Base-by-base conservation (phyloP, 2,888 invertebrate genomes). In the Dryadula phaetusa region DNA sequence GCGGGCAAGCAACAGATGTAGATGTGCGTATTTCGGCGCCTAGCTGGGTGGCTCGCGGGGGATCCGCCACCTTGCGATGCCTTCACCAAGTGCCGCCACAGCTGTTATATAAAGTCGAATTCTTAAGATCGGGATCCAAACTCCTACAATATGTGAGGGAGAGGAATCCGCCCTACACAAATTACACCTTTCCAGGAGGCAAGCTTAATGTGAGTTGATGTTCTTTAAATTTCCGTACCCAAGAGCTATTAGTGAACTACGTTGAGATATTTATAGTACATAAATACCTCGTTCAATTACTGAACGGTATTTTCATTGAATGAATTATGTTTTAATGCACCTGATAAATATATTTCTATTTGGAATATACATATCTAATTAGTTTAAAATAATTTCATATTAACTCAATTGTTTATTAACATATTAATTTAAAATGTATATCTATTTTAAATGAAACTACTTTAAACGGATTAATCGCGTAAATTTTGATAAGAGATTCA, bases 131-230 rank as follows among this genome's bases (percentile, higher is more conserved):
- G 3, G 94, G 93, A 20, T 82, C 85, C 32, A 97, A 96, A 86
- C 94, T 97, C 80, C 95, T 96, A 75, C 96, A 96, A 87, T 97
- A 95, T 81, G 95, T 97, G 75, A 94, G 95, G 75, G 96, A 96
- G 72, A 93, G 97, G 64, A 95, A 93, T 65, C 96, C 96, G 25
- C 96, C 96, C 14, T 96, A 94, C 80, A 94, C 92, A 4, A 90
- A 95, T 81, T 95, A 94, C 77, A 93, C 94, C 16, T 94, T 94
- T 71, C 88, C 93, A 16, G 97, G 97, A 66, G 95, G 95, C 46
- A 94, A 93, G 79, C 92, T 97, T 75, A 96, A 96, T 87, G 97
- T 97, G 86, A 96, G 96, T 94, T 32, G 22, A 44, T 60, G 37
- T 40, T 25, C 16, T 60, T 60, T 60, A 52, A 52, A 52, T 52